Evolutionary conservation across 2,797 vertebrate species (phyloP).

Genomic region (Acanthis flammea): DNA sequence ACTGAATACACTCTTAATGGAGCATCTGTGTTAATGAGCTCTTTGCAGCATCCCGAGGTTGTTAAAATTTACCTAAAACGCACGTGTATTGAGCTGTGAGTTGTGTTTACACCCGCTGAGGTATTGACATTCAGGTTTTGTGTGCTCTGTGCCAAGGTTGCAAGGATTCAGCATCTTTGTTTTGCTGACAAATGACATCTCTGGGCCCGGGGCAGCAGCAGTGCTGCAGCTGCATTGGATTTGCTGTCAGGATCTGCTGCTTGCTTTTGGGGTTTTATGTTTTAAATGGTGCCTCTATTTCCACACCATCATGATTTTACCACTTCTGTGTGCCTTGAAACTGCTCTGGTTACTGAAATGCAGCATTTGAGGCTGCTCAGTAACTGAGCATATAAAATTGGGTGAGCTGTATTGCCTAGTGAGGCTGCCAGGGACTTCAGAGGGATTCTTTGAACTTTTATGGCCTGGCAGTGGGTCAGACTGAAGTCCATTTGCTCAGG

Average conservation of each 20-base stretch:
- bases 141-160: neutral
- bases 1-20: neutral
- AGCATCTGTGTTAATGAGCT: neutral
- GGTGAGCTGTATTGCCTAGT: neutral
- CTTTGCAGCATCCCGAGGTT: neutral
- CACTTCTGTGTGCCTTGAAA: neutral
- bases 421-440: neutral
- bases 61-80: neutral
- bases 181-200: constrained; percentile 12
- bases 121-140: neutral
- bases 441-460: neutral
- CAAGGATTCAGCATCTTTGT: constrained; percentile 54
- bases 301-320: neutral
- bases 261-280: neutral
- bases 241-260: neutral
- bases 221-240: neutral
- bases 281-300: neutral
- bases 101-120: neutral
- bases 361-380: neutral
- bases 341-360: neutral
- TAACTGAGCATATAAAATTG: neutral
- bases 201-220: neutral
- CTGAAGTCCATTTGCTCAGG: neutral
- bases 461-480: neutral
- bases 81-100: neutral